Percentiles rank a stretch among this genome's conserved stretches.
Conservation (phyloP, 2,797 vertebrate species). For the Chiropotes sagulatus region DNA sequence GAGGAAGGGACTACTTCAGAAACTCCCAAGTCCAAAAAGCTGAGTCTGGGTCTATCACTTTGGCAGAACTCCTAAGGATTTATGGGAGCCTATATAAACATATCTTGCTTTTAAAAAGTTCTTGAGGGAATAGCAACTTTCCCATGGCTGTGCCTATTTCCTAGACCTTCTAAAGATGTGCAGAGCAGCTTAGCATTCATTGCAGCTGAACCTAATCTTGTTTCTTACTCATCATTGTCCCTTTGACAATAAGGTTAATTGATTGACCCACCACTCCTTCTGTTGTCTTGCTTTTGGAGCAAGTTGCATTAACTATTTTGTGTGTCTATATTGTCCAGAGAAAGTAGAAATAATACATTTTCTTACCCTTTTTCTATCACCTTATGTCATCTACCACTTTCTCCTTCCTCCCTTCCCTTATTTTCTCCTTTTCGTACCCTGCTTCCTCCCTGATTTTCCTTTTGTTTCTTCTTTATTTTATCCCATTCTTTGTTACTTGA, state of each 20-base stretch:
- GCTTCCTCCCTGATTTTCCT: background rate
- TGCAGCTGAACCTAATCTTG: background rate
- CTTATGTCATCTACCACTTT: background rate
- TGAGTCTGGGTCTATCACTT: conserved; percentile 1
- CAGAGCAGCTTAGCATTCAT: background rate
- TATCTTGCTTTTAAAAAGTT: background rate
- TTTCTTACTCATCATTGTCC: background rate
- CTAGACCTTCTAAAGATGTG: background rate
- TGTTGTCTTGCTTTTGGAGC: background rate
- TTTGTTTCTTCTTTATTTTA: background rate
- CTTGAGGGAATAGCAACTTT: background rate
- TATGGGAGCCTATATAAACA: background rate
- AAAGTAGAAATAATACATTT: conserved; percentile 52
- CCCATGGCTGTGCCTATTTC: background rate
- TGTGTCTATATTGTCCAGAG: conserved; percentile 31
- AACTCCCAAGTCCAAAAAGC: background rate
- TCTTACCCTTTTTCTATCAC: background rate
- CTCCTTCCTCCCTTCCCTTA: background rate
- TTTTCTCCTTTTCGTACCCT: background rate
- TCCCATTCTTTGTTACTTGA: background rate
- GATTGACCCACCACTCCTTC: background rate
- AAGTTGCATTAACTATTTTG: conserved; percentile 16
- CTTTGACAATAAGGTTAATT: background rate
- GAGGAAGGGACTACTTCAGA: conserved; percentile 37
- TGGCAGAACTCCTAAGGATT: conserved; percentile 20